Conservation (phyloP, 2,113 vertebrate species). For the Mustelus asterias region DNA sequence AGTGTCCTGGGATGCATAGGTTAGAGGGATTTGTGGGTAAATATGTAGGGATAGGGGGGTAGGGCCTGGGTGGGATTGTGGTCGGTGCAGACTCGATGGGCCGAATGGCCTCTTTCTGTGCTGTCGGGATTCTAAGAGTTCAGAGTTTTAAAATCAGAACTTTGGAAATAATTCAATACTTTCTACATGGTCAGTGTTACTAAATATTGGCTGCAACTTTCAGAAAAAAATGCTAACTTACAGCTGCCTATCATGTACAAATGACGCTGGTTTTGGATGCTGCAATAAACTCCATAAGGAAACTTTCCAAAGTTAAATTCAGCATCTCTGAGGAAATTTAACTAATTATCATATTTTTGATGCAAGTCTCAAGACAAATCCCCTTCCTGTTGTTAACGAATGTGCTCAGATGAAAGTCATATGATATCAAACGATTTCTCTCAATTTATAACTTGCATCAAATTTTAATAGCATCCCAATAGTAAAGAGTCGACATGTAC, state of each 20-base stretch:
- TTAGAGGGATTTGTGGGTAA: no score
- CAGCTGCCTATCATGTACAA: not conserved
- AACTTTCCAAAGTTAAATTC: slow-evolving; percentile 31
- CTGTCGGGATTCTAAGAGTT: no score
- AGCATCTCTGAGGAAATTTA: not conserved
- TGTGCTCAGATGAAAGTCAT: slow-evolving; percentile 25
- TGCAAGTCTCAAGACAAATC: slow-evolving; percentile 29
- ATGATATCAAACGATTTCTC: slow-evolving; percentile 32
- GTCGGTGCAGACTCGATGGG: no score
- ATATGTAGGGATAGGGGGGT: no score
- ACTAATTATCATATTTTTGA: slow-evolving; percentile 36
- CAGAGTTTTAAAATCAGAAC: not conserved
- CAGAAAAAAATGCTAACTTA: not conserved
- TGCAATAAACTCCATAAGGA: slow-evolving; percentile 14
- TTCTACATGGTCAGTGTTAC: not conserved
- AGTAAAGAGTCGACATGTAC: slow-evolving; percentile 21
- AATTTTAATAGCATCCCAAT: slow-evolving; percentile 35
- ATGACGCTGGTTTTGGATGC: not conserved
- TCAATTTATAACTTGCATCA: slow-evolving; percentile 31
- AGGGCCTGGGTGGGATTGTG: no score
- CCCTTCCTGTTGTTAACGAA: slow-evolving; percentile 19
- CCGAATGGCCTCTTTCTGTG: no score
- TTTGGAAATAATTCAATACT: not conserved
- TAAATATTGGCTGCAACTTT: not conserved
- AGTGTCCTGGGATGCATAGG: no score